These are phyloP conservation scores for Lophotis ruficrista DNA, from an alignment of 2,113 vertebrate genomes.

Conservation along the genomic window DNA sequence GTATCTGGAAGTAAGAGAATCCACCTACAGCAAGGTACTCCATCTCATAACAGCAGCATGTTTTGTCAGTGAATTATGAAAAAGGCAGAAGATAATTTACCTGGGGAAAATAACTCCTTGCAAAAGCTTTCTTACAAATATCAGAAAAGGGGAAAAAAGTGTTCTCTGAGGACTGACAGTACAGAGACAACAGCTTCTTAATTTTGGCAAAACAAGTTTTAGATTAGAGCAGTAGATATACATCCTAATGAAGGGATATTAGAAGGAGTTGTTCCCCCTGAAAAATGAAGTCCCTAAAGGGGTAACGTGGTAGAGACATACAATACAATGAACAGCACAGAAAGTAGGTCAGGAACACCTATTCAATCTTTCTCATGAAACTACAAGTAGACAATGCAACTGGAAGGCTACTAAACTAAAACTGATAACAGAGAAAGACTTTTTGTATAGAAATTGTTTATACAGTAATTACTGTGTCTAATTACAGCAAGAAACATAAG, in stretches of 20 bases:
- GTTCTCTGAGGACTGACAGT: background rate
- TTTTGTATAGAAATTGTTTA: background rate
- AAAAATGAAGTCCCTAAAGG: background rate
- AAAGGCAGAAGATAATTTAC: background rate
- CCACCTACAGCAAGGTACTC: background rate
- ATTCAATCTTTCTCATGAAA: background rate
- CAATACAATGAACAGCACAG: background rate
- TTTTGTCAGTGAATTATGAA: conserved; percentile 20
- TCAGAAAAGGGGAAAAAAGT: background rate
- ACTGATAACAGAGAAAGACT: background rate
- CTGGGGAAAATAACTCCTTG: background rate
- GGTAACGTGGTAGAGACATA: background rate
- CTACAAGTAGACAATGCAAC: background rate
- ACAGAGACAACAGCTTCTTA: background rate
- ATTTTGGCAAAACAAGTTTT: background rate
- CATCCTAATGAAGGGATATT: background rate
- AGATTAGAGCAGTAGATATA: background rate
- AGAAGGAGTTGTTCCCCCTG: background rate
- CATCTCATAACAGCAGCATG: background rate
- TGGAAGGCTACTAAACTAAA: background rate
- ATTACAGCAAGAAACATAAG: background rate
- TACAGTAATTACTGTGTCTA: background rate
- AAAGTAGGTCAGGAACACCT: conserved; percentile 22
- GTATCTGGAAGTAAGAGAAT: background rate
- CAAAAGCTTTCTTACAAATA: background rate